phyloP scores from a whole-genome alignment of 2,888 invertebrate species.

The Dyspetes luteomarginatus region DNA sequence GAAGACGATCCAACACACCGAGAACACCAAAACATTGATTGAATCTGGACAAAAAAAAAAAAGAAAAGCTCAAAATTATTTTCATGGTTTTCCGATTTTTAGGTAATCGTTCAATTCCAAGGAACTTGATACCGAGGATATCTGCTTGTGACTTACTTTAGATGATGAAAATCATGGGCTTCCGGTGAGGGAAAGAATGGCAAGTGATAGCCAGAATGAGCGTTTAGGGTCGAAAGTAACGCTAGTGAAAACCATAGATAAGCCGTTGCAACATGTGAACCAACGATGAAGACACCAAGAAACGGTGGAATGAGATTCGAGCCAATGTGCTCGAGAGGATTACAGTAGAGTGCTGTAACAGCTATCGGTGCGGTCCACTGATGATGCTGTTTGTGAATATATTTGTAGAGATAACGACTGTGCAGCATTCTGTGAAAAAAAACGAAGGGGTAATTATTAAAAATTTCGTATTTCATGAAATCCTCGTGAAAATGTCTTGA shows the following conservation, averaged over 20 bases:
- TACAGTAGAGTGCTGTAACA: slow-evolving; percentile 92
- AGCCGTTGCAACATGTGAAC: slow-evolving; percentile 90
- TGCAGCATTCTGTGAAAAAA: slow-evolving; percentile 87
- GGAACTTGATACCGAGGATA: no score
- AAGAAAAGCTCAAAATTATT: no score
- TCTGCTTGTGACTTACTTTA: slow-evolving; percentile 88
- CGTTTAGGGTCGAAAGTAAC: slow-evolving; percentile 91
- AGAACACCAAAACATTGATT: slow-evolving; percentile 93
- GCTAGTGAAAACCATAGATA: slow-evolving; percentile 92
- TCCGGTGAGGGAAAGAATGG: slow-evolving; percentile 94
- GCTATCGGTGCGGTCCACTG: slow-evolving; percentile 95
- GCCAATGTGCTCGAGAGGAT: slow-evolving; percentile 90
- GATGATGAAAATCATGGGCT: slow-evolving; percentile 94
- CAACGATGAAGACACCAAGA: slow-evolving; percentile 89
- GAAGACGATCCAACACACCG: slow-evolving; percentile 91
- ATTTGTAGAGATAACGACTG: slow-evolving; percentile 89
- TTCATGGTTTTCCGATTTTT: no score
- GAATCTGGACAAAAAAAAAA: slow-evolving; percentile 86
- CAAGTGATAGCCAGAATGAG: slow-evolving; percentile 94
- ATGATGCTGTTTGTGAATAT: slow-evolving; percentile 94
- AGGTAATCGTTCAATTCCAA: no score
- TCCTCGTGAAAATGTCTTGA: slow-evolving; percentile 1
- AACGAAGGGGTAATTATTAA: not conserved
- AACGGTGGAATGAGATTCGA: slow-evolving; percentile 91
- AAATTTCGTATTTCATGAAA: not conserved